phyloP scores from a whole-genome alignment of 2,888 invertebrate genomes.

The Entomobrya multifasciata region DNA sequence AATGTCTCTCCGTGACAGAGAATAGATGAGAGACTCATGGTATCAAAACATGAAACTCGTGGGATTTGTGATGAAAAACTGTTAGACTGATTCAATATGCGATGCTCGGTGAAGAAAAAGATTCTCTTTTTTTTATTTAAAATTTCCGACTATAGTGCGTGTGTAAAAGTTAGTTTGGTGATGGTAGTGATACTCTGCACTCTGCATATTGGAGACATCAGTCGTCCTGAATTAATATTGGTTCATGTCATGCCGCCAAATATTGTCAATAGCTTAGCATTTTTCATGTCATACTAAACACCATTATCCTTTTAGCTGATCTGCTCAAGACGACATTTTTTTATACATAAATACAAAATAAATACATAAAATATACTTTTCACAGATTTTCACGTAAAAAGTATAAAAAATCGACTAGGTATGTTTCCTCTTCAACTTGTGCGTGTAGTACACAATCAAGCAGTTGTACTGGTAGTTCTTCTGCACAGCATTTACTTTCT shows the following conservation, averaged over 20 bases:
- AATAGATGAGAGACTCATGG: slow-evolving; percentile 74
- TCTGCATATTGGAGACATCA: slow-evolving; percentile 71
- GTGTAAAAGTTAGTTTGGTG: slow-evolving; percentile 19
- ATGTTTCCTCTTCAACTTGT: slow-evolving; percentile 42
- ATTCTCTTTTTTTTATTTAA: slow-evolving; percentile 19
- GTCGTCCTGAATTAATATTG: slow-evolving; percentile 70
- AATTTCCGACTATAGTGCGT: background rate
- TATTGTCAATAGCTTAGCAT: slow-evolving; percentile 73
- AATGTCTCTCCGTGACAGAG: slow-evolving; percentile 66
- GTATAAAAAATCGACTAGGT: background rate
- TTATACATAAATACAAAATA: slow-evolving; percentile 30
- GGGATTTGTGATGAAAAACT: slow-evolving; percentile 58
- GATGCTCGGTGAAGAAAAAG: slow-evolving; percentile 9
- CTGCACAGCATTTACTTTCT: no score
- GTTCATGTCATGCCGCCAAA: slow-evolving; percentile 68
- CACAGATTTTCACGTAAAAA: background rate
- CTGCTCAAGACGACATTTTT: slow-evolving; percentile 41
- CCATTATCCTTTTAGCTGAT: slow-evolving; percentile 69
- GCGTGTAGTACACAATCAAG: slow-evolving; percentile 30
- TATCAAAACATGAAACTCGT: slow-evolving; percentile 74
- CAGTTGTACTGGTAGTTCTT: background rate
- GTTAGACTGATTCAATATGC: slow-evolving; percentile 38
- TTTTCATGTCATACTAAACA: slow-evolving; percentile 72
- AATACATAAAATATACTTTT: background rate
- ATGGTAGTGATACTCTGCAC: background rate